Base-by-base conservation (phyloP, 2,888 invertebrate genomes). In the Hylaea fasciaria region DNA sequence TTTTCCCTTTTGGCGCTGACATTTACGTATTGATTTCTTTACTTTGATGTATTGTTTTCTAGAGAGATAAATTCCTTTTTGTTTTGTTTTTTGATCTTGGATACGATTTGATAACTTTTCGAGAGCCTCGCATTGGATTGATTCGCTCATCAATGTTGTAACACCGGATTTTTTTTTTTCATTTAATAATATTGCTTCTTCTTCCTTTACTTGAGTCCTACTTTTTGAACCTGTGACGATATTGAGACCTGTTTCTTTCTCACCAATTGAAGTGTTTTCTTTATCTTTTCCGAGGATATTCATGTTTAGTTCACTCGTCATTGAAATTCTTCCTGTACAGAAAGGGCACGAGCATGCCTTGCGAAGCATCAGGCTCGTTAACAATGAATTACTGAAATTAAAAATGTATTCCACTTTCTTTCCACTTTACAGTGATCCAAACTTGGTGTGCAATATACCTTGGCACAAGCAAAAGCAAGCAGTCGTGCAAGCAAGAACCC, bases 41-140 rank as follows among this genome's bases (percentile, higher is more conserved):
- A 91, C 78, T 78, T 83, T 88, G 0, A 78, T 70, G 45, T 89
- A 89, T 72, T 91, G 91, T 66, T 81, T 81, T 22, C 78, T 74
- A 0, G 89, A 77, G 13, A 89, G 68, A 28, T 80, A 64, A 37
- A 90, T 86, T 2, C 85, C 81, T 60, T 80, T 86, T 48, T 81
- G 78, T 63, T 82, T 85, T 11, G 76, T n/a, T n/a, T 5, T 22
- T 22, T 53, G 86, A 72, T 73, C 85, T 80, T 22, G 37, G 5
- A 10, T 29, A 9, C 2, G n/a, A 13, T 40, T 40, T 10, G n/a
- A n/a, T n/a, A n/a, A 28, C 5, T 39, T 14, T 37, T 49, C 28
- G 37, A 37, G 32, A 43, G 47, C 17, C 16, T 47, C 28, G 5
- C 29, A 55, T 40, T 60, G 50, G 11, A 50, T 46, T 28, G 41